These are phyloP conservation scores for Drymonia ruficornis DNA, from an alignment of 2,888 invertebrate species.

Conservation along the genomic window DNA sequence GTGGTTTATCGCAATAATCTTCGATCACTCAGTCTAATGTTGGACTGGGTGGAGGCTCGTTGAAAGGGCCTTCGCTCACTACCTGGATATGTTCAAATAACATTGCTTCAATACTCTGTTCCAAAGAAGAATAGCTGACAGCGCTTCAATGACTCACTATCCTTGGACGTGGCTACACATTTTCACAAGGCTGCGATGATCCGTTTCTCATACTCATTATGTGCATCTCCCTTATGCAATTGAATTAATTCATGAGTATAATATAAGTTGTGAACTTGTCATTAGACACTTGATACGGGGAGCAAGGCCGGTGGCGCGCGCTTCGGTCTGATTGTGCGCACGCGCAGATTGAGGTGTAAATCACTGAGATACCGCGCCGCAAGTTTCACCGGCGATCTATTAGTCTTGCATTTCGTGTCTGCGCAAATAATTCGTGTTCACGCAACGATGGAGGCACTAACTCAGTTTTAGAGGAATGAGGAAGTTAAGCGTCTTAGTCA, in stretches of 20 bases:
- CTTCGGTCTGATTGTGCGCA: conserved; percentile 40
- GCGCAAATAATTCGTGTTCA: conserved; percentile 35
- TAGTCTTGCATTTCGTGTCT: conserved; percentile 23
- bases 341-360: conserved; percentile 25
- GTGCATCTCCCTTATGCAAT: not conserved
- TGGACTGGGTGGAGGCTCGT: no score
- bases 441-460: conserved; percentile 23
- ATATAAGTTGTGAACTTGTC: conserved; percentile 31
- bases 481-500: not conserved
- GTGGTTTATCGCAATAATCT: no score
- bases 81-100: no score
- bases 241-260: not conserved
- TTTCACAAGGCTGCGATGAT: not conserved
- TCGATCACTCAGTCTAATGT: no score
- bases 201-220: not conserved
- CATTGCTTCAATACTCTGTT: no score
- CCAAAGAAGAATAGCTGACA: no score
- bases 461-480: not conserved
- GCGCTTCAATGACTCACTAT: no score
- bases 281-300: conserved; percentile 34
- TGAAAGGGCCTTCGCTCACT: no score
- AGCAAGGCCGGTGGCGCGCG: conserved; percentile 28
- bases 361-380: conserved; percentile 31
- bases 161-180: not conserved
- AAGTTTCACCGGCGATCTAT: conserved; percentile 34